These are phyloP conservation scores for Petaurus breviceps DNA, from an alignment of 2,113 vertebrate species.

Conservation along the genomic window DNA sequence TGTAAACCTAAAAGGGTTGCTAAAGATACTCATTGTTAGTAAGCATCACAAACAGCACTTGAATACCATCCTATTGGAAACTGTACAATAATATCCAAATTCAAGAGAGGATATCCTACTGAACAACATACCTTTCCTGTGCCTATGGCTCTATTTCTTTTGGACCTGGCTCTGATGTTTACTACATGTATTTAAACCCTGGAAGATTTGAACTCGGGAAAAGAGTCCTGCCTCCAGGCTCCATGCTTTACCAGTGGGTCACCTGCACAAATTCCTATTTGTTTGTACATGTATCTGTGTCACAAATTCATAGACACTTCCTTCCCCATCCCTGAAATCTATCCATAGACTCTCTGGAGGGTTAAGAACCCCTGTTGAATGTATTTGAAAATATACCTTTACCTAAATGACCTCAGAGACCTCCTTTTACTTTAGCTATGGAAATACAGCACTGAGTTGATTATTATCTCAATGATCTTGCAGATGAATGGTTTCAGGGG, in stretches of 20 bases:
- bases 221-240: background rate
- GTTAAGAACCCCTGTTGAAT: background rate
- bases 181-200: background rate
- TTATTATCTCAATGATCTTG: background rate
- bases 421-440: background rate
- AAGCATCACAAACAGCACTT: background rate
- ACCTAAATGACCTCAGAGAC: background rate
- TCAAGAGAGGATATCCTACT: background rate
- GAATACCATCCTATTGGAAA: background rate
- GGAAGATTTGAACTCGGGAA: background rate
- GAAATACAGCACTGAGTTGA: background rate
- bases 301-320: background rate
- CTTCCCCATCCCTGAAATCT: background rate
- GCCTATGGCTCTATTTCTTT: background rate
- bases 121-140: background rate
- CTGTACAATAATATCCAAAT: background rate
- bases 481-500: background rate
- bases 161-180: background rate
- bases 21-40: no score
- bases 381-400: background rate
- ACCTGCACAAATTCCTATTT: background rate
- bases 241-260: background rate
- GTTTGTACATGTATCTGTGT: background rate
- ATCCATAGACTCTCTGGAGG: background rate
- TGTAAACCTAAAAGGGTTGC: background rate